These are phyloP conservation scores for Tribolium madens DNA, from an alignment of 1,140 invertebrate species.

Conservation along the genomic window DNA sequence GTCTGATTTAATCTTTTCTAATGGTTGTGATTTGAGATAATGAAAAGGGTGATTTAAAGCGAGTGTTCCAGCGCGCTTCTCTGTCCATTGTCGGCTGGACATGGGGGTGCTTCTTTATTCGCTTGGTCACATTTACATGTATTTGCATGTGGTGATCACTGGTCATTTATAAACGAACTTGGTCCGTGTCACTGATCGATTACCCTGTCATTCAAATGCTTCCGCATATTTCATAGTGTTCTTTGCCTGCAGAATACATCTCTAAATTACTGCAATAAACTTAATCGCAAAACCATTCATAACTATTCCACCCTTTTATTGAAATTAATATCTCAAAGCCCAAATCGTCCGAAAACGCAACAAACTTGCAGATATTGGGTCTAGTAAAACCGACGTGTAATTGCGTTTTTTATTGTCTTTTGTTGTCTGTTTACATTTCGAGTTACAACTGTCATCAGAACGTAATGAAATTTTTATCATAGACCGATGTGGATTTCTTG, in stretches of 20 bases:
- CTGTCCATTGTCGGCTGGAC: slow-evolving; percentile 44
- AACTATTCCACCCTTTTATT: slow-evolving; percentile 45
- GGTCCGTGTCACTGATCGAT: slow-evolving; percentile 62
- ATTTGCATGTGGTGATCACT: slow-evolving; percentile 63
- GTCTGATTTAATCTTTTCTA: slow-evolving; percentile 40
- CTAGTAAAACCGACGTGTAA: background rate
- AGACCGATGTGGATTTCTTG: slow-evolving; percentile 2
- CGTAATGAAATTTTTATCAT: background rate
- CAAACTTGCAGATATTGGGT: slow-evolving; percentile 15
- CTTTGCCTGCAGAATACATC: slow-evolving; percentile 51
- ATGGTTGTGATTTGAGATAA: slow-evolving; percentile 41
- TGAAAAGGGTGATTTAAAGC: slow-evolving; percentile 44
- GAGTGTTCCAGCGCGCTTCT: slow-evolving; percentile 14
- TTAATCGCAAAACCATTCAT: slow-evolving; percentile 54
- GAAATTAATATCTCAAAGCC: background rate
- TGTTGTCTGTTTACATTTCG: background rate
- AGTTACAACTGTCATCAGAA: background rate
- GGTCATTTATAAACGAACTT: slow-evolving; percentile 63
- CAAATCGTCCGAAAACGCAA: slow-evolving; percentile 10
- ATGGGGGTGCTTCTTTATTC: slow-evolving; percentile 43
- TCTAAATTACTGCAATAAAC: slow-evolving; percentile 54
- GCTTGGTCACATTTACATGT: slow-evolving; percentile 60
- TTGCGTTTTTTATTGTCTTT: slow-evolving; percentile 10
- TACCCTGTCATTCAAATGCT: slow-evolving; percentile 62
- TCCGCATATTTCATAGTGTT: slow-evolving; percentile 55